phyloP scores from a whole-genome alignment of 2,888 invertebrate species.

The Idaea straminata region DNA sequence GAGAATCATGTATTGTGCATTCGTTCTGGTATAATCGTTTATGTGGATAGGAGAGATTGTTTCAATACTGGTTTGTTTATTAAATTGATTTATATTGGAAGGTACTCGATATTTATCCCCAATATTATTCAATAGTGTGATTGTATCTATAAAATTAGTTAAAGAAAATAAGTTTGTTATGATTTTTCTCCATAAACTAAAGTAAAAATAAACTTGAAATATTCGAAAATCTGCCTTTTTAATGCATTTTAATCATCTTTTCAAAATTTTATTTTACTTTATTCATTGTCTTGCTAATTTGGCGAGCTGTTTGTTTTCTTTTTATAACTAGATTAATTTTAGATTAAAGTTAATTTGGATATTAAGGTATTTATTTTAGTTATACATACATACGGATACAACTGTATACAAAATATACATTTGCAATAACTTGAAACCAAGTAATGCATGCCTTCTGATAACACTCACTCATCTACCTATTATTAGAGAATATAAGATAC shows the following conservation, averaged over 20 bases:
- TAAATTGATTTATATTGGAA: slow-evolving; percentile 31
- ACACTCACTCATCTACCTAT: slow-evolving; percentile 6
- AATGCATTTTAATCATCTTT: slow-evolving; percentile 67
- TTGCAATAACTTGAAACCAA: slow-evolving; percentile 11
- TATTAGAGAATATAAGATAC: slow-evolving; percentile 9
- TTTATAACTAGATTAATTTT: slow-evolving; percentile 58
- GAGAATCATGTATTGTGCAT: slow-evolving; percentile 62
- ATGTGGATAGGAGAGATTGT: slow-evolving; percentile 49
- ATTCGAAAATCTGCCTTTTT: slow-evolving; percentile 66
- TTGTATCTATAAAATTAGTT: slow-evolving; percentile 32
- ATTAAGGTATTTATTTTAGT: slow-evolving; percentile 80
- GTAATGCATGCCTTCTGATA: slow-evolving; percentile 7
- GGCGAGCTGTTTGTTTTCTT: slow-evolving; percentile 64
- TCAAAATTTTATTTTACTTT: slow-evolving; percentile 41
- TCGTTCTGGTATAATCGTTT: slow-evolving; percentile 54
- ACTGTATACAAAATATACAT: slow-evolving; percentile 63
- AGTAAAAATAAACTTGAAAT: slow-evolving; percentile 60
- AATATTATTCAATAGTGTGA: slow-evolving; percentile 32
- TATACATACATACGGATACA: slow-evolving; percentile 75
- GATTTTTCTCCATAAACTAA: slow-evolving; percentile 48
- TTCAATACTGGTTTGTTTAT: slow-evolving; percentile 39
- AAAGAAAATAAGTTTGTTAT: slow-evolving; percentile 36
- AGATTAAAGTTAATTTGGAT: slow-evolving; percentile 72
- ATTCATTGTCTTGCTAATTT: slow-evolving; percentile 35
- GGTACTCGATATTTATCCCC: slow-evolving; percentile 25